These are phyloP conservation scores for Nomia melanderi DNA, from an alignment of 1,140 invertebrate genomes.

Conservation along the genomic window DNA sequence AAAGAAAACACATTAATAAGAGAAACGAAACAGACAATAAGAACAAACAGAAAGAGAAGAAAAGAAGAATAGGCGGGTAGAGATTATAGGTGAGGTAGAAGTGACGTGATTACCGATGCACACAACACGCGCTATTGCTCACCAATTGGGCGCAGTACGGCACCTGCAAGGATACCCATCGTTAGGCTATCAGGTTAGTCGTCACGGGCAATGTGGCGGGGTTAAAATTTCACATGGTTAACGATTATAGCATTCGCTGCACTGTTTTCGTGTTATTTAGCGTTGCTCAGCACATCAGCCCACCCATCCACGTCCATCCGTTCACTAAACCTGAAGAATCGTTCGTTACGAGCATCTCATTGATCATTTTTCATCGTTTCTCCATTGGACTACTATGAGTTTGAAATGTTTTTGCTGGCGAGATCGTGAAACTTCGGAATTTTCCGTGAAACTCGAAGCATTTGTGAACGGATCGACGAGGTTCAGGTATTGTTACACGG, in stretches of 20 bases:
- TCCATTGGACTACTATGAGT: too few relatives aligned
- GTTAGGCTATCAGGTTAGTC: slow-evolving; percentile 81
- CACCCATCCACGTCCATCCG: slow-evolving; percentile 14
- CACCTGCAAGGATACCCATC: slow-evolving; percentile 88
- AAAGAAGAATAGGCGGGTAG: slow-evolving; percentile 68
- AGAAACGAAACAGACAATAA: background rate
- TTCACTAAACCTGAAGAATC: background rate
- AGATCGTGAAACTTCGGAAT: too few relatives aligned
- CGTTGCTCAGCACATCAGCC: slow-evolving; percentile 6
- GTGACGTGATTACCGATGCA: slow-evolving; percentile 92
- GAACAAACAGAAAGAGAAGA: slow-evolving; percentile 29
- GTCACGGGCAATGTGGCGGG: slow-evolving; percentile 70
- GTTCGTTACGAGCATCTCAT: background rate
- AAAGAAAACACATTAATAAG: slow-evolving; percentile 55
- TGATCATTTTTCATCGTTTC: too few relatives aligned
- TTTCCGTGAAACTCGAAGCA: background rate
- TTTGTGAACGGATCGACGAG: slow-evolving; percentile 37
- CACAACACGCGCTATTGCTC: slow-evolving; percentile 95
- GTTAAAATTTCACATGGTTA: slow-evolving; percentile 65
- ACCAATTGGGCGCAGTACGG: slow-evolving; percentile 93
- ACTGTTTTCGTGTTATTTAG: background rate
- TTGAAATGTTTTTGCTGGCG: too few relatives aligned
- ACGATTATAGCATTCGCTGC: slow-evolving; percentile 32
- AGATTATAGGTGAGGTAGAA: slow-evolving; percentile 80
- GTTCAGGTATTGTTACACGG: slow-evolving; percentile 34